Evolutionary conservation across 2,113 vertebrate genomes (phyloP).

Genomic region (Ondatra zibethicus): DNA sequence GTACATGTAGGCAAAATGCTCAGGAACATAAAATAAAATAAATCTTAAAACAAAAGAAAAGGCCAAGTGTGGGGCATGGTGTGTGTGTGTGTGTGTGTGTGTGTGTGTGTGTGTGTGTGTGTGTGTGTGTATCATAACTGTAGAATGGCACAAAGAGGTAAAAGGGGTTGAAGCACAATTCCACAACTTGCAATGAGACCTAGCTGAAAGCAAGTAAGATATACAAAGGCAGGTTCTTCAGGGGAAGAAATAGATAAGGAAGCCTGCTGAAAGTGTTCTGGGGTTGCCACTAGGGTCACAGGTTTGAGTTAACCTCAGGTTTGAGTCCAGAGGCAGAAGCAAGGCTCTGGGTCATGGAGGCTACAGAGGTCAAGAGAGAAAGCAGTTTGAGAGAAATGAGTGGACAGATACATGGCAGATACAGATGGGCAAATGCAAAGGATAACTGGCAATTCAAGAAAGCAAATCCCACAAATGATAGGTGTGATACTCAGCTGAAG

Average conservation of each 20-base stretch:
- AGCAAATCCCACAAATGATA: background rate
- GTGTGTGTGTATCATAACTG: background rate
- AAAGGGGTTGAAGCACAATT: background rate
- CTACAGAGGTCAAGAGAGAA: background rate
- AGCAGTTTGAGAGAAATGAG: background rate
- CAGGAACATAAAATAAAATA: background rate
- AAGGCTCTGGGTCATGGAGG: too few relatives aligned
- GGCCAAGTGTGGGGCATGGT: background rate
- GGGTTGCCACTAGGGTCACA: background rate
- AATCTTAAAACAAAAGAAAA: background rate
- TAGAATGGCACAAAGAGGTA: background rate
- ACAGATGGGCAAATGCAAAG: background rate
- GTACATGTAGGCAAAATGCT: background rate
- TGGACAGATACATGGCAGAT: background rate
- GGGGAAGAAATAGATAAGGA: background rate
- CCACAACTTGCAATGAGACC: too few relatives aligned
- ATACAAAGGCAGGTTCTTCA: background rate
- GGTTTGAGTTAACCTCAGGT: background rate
- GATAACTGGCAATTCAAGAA: background rate
- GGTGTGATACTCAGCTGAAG: too few relatives aligned
- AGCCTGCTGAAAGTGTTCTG: background rate
- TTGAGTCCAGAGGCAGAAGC: background rate
- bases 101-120: background rate
- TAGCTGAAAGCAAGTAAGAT: background rate
- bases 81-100: background rate